Conservation (phyloP, 2,797 vertebrate species). For the Thaleichthys pacificus region DNA sequence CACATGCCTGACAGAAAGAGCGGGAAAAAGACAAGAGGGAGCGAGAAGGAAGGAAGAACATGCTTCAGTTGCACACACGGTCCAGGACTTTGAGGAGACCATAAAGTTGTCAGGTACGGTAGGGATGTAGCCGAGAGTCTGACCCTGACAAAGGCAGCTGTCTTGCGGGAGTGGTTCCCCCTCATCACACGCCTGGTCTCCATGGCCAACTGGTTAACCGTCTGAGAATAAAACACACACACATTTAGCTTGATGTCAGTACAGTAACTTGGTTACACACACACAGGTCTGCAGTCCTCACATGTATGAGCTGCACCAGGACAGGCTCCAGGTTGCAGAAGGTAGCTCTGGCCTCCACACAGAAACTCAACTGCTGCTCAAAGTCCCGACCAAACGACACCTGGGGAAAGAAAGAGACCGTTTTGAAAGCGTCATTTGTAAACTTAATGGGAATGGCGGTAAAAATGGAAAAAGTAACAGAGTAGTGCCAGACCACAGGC, state of each 20-base stretch:
- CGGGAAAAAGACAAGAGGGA: neutral
- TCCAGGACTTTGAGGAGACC: neutral
- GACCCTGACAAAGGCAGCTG: slow-evolving; percentile 94
- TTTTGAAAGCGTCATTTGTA: neutral
- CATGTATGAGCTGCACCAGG: slow-evolving; percentile 92
- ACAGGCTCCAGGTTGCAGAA: slow-evolving; percentile 97
- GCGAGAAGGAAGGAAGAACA: neutral
- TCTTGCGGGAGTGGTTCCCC: slow-evolving; percentile 94
- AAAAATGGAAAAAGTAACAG: neutral
- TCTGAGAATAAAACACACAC: slow-evolving; percentile 64
- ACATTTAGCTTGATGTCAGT: neutral
- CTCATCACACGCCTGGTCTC: slow-evolving; percentile 93
- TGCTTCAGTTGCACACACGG: neutral
- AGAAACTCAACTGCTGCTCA: slow-evolving; percentile 97
- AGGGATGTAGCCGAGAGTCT: slow-evolving; percentile 47
- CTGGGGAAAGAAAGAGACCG: slow-evolving; percentile 59
- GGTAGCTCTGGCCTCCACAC: slow-evolving; percentile 92
- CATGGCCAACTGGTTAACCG: slow-evolving; percentile 94
- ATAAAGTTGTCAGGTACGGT: neutral
- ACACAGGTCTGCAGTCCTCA: slow-evolving; percentile 64
- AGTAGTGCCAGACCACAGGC: neutral
- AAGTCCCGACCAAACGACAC: slow-evolving; percentile 97
- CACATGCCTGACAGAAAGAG: slow-evolving; percentile 83
- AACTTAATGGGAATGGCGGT: neutral
- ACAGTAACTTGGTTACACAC: neutral